phyloP scores from a whole-genome alignment of 2,113 vertebrate species.

The Pituophis catenifer region DNA sequence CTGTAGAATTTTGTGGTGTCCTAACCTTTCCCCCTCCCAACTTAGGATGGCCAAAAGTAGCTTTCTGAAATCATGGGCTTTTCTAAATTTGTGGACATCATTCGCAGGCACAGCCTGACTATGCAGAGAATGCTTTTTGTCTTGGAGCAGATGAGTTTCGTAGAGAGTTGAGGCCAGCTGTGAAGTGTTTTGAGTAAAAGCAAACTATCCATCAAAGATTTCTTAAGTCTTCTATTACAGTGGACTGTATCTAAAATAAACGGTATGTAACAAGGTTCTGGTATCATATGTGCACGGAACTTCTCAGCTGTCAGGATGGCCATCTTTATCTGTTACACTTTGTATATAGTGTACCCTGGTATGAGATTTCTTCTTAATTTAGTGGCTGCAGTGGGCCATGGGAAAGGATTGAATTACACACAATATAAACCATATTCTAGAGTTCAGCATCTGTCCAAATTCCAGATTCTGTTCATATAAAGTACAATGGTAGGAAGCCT shows the following conservation, averaged over 20 bases:
- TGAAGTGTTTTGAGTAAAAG: conserved; percentile 13
- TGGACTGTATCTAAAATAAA: conserved; percentile 22
- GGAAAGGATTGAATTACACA: conserved; percentile 1
- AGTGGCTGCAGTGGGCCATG: neutral
- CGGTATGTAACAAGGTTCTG: neutral
- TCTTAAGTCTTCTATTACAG: conserved; percentile 16
- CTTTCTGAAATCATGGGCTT: neutral
- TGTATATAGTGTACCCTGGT: neutral
- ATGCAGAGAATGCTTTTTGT: conserved; percentile 23
- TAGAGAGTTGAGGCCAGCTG: neutral
- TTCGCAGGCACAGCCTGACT: conserved; percentile 10
- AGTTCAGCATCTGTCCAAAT: conserved; percentile 10
- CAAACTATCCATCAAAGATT: conserved; percentile 18
- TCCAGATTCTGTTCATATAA: neutral
- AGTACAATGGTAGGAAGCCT: neutral
- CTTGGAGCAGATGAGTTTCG: neutral
- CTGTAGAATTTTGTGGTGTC: neutral
- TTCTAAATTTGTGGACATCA: neutral
- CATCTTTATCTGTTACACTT: neutral
- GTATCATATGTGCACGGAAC: neutral
- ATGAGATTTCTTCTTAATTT: conserved; percentile 21
- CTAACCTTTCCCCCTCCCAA: neutral
- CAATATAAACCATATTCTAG: conserved; percentile 1
- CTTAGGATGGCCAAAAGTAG: neutral
- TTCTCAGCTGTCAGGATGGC: neutral